Base-by-base conservation (phyloP, 2,888 invertebrate species). In the Oscheius sp. region DNA sequence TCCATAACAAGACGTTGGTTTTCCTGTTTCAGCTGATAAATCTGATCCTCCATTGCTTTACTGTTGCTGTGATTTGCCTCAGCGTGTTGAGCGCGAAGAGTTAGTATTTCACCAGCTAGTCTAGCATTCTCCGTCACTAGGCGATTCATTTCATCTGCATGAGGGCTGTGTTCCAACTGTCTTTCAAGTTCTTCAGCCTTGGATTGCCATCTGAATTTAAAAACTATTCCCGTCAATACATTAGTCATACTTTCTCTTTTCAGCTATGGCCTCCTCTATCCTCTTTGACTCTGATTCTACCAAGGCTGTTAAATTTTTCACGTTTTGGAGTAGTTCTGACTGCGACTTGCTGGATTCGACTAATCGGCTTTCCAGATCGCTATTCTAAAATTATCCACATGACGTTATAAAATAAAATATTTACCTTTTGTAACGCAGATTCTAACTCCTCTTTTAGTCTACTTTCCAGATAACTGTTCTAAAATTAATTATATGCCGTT, bases 71-170 rank as follows among this genome's bases (percentile, higher is more conserved):
- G 59, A 22, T 70, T n/a, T 4, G 59, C 28, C 26, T 54, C 67
- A n/a, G 72, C 73, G 6, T 62, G 57, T 4, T 50, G 38, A 47
- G 70, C 49, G 49, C 78, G 70, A 9, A 63, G 38, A 38, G 77
- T 79, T 17, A 82, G 30, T 38, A 82, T 66, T 50, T 82, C 80
- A 0, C 76, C 78, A 17, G 80, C 77, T 2, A 82, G 70, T 2
- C 75, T 66, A 26, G 78, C 76, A 57, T 82, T 82, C 68, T 82
- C 82, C 14, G 73, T 65, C 20, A 74, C 70, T 5, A 81, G 56
- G 6, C 45, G 28, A 17, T 47, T 45, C 28, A 47, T 30, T n/a
- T 47, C 62, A 36, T 62, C 47, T 8, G 20, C 22, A 26, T 49
- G 44, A 38, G 24, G 26, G 17, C 17, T 32, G 3, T 44, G 44